Evolutionary conservation across 2,888 invertebrate genomes (phyloP), one percentile per base, ranked within the genome.

Genomic region (Cerceris ruficornis): DNA sequence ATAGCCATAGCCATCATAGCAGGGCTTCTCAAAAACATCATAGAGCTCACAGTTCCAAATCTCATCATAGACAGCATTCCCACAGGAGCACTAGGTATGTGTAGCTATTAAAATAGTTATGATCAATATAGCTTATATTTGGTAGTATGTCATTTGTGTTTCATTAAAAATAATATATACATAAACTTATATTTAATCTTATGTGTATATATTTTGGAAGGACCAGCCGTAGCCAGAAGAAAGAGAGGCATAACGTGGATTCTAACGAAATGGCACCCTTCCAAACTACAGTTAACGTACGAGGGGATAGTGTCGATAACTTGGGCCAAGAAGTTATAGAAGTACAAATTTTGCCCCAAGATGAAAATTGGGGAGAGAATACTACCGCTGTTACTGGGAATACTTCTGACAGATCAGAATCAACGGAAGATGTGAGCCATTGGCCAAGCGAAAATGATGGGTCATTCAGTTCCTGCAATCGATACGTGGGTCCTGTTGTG

Each of bases 331-430:
- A 98, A 93, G 96, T 98, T 11, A 98, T 98, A 62, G 98, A 98
- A 93, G 98, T 98, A 50, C 98, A 98, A 93, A 98, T 98, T 84
- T 93, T 98, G 73, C 98, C 98, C 0, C 97, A 98, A 93, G 99
- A 99, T 93, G 99, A 99, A 90, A 98, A 98, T 92, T 99, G 99
- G 99, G 98, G 98, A n/a, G 99, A 99, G 92, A 98, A 98, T 89
- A 98, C 98, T 0, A 99, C 99, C 0, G 98, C 98, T 0, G 96
- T 99, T 46, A 99, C 99, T 0, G 98, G 98, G 9, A 98, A 98
- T 89, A 98, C 98, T 0, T 98, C 98, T 0, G 99, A 98, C 91
- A 98, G 98, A 87, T 98, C 98, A 5, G 97, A 97, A 86, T 98
- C 98, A 0, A 96, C 98, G 92, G 98, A 98, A 91, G 98, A 98